Conservation (phyloP, 2,888 invertebrate genomes). For the Nebria brevicollis region DNA sequence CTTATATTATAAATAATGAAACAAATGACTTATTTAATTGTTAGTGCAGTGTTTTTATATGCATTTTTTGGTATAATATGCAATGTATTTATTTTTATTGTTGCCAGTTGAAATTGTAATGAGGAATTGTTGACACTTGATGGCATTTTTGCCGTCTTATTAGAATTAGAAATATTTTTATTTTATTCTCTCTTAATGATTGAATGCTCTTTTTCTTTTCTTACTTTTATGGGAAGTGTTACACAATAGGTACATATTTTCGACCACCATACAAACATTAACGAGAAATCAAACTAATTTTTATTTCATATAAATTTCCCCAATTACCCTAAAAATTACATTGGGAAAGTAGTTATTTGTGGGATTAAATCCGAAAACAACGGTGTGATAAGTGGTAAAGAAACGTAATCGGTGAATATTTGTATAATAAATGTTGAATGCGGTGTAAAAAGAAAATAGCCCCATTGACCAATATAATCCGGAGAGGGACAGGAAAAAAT, state of each 20-base stretch:
- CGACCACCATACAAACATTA: background rate
- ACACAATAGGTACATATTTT: background rate
- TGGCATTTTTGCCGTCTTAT: constrained; percentile 22
- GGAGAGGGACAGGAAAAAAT: background rate
- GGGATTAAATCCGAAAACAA: no score
- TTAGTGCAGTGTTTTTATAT: constrained; percentile 38
- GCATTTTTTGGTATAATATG: constrained; percentile 41
- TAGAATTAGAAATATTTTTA: constrained; percentile 28
- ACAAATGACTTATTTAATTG: constrained; percentile 46
- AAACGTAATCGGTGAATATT: no score
- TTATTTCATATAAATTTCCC: no score
- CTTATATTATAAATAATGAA: constrained; percentile 34
- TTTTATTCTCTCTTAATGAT: constrained; percentile 13
- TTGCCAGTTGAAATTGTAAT: background rate
- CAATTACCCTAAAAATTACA: no score
- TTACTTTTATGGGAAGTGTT: background rate
- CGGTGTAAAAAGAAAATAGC: no score
- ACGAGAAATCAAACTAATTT: background rate
- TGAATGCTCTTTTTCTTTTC: background rate
- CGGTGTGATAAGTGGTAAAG: no score
- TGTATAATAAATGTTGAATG: no score
- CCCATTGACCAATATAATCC: background rate
- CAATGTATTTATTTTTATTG: constrained; percentile 23
- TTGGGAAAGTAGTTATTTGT: no score
- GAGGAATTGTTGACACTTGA: background rate